Percentiles rank a stretch among this genome's conserved stretches.
Evolutionary conservation across 1,140 invertebrate genomes (phyloP).

Genomic region (Onthophagus taurus): DNA sequence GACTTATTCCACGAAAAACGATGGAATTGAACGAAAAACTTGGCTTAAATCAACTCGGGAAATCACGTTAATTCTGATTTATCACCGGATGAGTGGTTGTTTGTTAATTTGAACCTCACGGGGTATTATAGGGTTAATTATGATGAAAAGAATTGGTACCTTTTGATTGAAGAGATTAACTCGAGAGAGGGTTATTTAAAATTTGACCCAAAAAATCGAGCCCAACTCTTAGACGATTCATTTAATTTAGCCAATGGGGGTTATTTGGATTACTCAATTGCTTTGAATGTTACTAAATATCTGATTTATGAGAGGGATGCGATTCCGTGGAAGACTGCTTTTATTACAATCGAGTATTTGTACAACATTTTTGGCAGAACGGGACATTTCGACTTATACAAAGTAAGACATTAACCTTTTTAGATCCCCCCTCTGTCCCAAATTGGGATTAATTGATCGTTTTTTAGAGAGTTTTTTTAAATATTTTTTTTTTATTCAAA

Average conservation of each 20-base stretch:
- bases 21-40: constrained; percentile 46
- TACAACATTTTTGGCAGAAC: constrained; percentile 64
- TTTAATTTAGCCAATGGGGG: constrained; percentile 70
- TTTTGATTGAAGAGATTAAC: constrained; percentile 56
- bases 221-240: constrained; percentile 81
- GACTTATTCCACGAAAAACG: constrained; percentile 57
- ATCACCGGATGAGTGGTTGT: constrained; percentile 56
- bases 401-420: too few species aligned
- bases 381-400: constrained; percentile 62
- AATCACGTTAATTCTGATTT: constrained; percentile 41
- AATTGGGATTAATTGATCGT: too few species aligned
- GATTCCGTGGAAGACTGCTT: constrained; percentile 70
- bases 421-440: too few species aligned
- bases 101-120: constrained; percentile 71
- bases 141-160: constrained; percentile 43
- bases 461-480: too few species aligned
- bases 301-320: constrained; percentile 63
- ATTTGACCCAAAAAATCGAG: constrained; percentile 71
- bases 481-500: too few species aligned
- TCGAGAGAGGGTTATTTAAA: constrained; percentile 39
- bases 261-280: constrained; percentile 53
- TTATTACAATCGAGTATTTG: constrained; percentile 58
- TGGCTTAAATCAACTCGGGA: constrained; percentile 57
- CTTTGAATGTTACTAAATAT: constrained; percentile 66
- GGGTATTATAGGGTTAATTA: constrained; percentile 59